Evolutionary conservation across 2,113 vertebrate species (phyloP).

Genomic region (Sula dactylatra): DNA sequence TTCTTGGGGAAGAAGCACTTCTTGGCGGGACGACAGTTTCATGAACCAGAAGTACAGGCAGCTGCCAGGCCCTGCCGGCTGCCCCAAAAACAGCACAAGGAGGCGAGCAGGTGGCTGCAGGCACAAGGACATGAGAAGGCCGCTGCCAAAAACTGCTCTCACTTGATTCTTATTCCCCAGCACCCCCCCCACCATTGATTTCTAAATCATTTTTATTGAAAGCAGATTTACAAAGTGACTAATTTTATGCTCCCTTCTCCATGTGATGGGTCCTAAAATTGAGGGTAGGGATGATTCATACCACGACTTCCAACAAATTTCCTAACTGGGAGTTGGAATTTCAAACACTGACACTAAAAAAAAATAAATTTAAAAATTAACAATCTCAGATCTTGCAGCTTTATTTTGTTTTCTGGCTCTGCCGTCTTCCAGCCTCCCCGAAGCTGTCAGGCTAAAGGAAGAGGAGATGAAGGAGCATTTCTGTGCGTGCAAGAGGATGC

Average conservation of each 20-base stretch:
- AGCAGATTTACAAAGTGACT: not conserved
- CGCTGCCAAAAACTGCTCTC: not conserved
- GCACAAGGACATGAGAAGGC: fast-evolving
- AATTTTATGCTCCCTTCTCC: slow-evolving; percentile 1
- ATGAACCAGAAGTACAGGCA: not conserved
- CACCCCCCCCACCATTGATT: not conserved
- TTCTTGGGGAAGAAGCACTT: not conserved
- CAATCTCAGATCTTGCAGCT: not conserved
- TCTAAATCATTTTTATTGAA: not conserved
- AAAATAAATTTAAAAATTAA: not conserved
- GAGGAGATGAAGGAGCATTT: not conserved
- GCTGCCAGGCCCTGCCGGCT: not conserved
- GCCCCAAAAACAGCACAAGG: not conserved
- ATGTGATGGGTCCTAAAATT: not conserved
- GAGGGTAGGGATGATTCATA: slow-evolving; percentile 12
- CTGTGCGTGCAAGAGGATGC: not conserved
- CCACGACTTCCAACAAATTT: not conserved
- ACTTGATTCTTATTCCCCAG: not conserved
- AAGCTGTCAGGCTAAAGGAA: not conserved
- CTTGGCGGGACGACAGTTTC: not conserved
- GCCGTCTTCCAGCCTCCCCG: not conserved
- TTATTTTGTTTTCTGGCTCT: not conserved
- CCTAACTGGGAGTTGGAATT: not conserved
- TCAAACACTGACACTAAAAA: not conserved
- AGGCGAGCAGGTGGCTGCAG: not conserved